A percentile compares a stretch with the other conserved stretches of the same genome.
These are phyloP conservation scores for Conops quadrifasciatus DNA, from an alignment of 2,888 invertebrate species.

Conservation along the genomic window DNA sequence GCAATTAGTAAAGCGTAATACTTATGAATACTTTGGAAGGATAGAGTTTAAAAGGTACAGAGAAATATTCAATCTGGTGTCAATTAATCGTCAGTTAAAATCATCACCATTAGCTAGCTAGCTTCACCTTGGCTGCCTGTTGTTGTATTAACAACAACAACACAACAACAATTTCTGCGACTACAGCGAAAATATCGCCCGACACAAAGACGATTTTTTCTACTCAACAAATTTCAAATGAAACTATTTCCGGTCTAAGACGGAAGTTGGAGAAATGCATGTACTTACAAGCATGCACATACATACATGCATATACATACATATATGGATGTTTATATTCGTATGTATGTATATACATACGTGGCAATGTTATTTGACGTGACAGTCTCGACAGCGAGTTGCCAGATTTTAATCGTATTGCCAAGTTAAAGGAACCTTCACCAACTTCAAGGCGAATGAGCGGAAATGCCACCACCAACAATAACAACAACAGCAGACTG, in stretches of 20 bases:
- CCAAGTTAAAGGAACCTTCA: conserved; percentile 17
- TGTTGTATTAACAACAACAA: conserved; percentile 1
- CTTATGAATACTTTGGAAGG: too few relatives aligned
- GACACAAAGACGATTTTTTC: conserved; percentile 34
- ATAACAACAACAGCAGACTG: too few relatives aligned
- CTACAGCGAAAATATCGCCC: conserved; percentile 30
- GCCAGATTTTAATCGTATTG: conserved; percentile 42
- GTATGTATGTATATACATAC: conserved; percentile 19
- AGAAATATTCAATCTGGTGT: too few relatives aligned
- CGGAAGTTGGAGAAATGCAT: conserved; percentile 19
- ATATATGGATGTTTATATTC: conserved; percentile 10
- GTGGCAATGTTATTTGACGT: conserved; percentile 35
- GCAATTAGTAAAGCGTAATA: too few relatives aligned
- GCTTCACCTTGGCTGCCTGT: background rate
- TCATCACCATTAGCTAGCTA: too few relatives aligned
- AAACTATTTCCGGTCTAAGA: conserved; percentile 56
- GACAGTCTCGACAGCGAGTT: conserved; percentile 40
- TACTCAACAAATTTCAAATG: conserved; percentile 18
- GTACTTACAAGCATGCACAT: background rate
- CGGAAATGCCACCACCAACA: too few relatives aligned
- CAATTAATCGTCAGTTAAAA: too few relatives aligned
- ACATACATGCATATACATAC: background rate
- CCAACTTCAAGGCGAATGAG: too few relatives aligned
- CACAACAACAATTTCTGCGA: too few relatives aligned
- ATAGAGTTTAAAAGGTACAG: too few relatives aligned